Evolutionary conservation across 1,140 invertebrate species (phyloP), one percentile per base, ranked within the genome.

Genomic region (Eupristina koningsbergeri): DNA sequence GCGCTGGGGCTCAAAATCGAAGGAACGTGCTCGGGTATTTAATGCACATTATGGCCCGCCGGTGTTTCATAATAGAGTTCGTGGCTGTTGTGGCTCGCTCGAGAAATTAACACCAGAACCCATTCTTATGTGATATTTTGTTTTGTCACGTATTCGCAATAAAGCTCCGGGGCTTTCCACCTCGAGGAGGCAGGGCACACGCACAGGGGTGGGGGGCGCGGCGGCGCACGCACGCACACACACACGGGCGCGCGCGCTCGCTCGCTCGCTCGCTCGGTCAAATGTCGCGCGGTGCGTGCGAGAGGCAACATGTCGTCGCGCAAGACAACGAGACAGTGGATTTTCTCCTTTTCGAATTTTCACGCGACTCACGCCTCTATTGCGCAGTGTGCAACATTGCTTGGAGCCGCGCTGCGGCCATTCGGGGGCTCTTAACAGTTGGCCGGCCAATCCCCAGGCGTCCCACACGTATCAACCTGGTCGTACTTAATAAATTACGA

Each of bases 71-170:
- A 19, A 7, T 8, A n/a, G 6, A 26, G 36, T 34, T 31, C 31
- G 50, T 29, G 17, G 50, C 80, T 7, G 9, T 11, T 31, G 36
- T 71, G 19, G 19, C 61, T 36, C 75, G 36, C 75, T 8, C 39
- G 34, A 73, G 50, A 61, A 81, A 81, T 74, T 81, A 81, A 81
- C 74, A 74, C 53, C 67, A n/a, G 39, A 45, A 47, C n/a, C 67
- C 26, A 53, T 67, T 47, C 63, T 47, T 13, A 64, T 45, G 67
- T 15, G 47, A 63, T 41, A 45, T 61, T 74, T 29, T 31, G 26
- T 81, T 81, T 74, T 36, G 69, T 81, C 80, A 81, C 80, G 80
- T 74, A 81, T 61, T 74, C 29, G 69, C 80, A 74, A 81, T 81
- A 81, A 74, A 81, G 39, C 45, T 73, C 22, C 36, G 64, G 31